These are phyloP conservation scores for Synergus gifuensis DNA, from an alignment of 2,888 invertebrate species.

Conservation along the genomic window DNA sequence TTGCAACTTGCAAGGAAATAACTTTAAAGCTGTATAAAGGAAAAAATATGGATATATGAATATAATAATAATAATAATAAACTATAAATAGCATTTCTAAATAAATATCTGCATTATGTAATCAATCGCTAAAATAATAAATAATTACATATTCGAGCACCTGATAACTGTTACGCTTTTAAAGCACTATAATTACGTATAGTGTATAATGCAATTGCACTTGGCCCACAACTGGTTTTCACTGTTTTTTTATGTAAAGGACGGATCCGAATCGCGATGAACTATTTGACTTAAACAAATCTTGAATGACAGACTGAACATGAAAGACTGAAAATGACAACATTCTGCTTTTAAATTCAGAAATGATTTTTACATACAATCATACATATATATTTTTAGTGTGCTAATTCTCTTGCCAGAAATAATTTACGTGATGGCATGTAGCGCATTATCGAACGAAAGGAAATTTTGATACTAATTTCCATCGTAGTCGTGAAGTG, in stretches of 20 bases:
- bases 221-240: constrained; percentile 18
- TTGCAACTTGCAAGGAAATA: neutral
- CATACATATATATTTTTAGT: constrained; percentile 10
- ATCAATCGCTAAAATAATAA: neutral
- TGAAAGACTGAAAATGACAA: neutral
- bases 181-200: constrained; percentile 23
- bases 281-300: constrained; percentile 14
- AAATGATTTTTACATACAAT: constrained; percentile 9
- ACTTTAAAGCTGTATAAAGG: neutral
- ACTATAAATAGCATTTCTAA: neutral
- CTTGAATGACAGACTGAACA: neutral
- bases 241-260: constrained; percentile 16
- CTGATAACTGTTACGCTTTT: constrained; percentile 4
- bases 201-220: constrained; percentile 22
- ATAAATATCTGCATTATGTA: neutral
- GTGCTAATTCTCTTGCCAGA: constrained; percentile 3
- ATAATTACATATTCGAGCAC: neutral
- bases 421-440: constrained; percentile 24
- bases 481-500: constrained; percentile 72
- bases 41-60: neutral
- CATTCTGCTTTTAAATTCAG: neutral
- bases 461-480: constrained; percentile 53
- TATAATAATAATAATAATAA: neutral
- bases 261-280: constrained; percentile 37
- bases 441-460: constrained; percentile 17